phyloP scores from a whole-genome alignment of 2,797 vertebrate species.

The Danio choprae region DNA sequence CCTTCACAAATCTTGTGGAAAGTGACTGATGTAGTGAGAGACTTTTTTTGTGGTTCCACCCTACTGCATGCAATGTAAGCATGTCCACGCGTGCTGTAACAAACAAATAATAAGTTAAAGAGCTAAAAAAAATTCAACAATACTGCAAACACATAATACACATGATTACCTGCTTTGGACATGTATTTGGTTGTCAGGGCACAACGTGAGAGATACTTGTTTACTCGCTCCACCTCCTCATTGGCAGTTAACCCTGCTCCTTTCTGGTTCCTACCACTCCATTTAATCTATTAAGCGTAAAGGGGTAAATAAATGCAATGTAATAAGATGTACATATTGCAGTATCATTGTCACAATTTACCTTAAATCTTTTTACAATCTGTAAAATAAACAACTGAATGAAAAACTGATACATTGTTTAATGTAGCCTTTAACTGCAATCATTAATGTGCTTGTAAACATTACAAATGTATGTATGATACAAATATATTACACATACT shows the following conservation, averaged over 20 bases:
- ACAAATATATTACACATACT: slow-evolving; percentile 31
- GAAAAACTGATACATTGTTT: not conserved
- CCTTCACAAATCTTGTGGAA: slow-evolving; percentile 19
- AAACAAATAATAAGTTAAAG: slow-evolving; percentile 9
- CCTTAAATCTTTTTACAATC: slow-evolving; percentile 14
- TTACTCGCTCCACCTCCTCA: slow-evolving; percentile 40
- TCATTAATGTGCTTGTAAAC: slow-evolving; percentile 17
- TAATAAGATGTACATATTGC: not conserved
- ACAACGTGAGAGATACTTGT: slow-evolving; percentile 42
- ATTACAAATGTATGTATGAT: slow-evolving; percentile 36
- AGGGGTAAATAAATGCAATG: not conserved
- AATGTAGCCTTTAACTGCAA: not conserved
- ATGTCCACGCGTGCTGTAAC: slow-evolving; percentile 37
- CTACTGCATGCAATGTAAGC: not conserved
- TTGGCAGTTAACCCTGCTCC: slow-evolving; percentile 17
- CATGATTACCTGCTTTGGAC: slow-evolving; percentile 29
- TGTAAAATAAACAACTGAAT: slow-evolving; percentile 26
- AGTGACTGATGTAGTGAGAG: slow-evolving; percentile 7
- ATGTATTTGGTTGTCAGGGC: slow-evolving; percentile 41
- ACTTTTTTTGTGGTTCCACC: slow-evolving; percentile 37
- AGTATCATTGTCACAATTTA: not conserved
- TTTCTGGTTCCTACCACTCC: slow-evolving; percentile 42
- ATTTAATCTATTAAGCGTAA: slow-evolving; percentile 34
- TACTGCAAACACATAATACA: slow-evolving; percentile 22
- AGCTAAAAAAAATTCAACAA: not conserved